Evolutionary conservation across 30 jellyfish, hydroid and myxozoan species (phyloP), one percentile per base, ranked within the genome.

Genomic region (Mastigias papua): DNA sequence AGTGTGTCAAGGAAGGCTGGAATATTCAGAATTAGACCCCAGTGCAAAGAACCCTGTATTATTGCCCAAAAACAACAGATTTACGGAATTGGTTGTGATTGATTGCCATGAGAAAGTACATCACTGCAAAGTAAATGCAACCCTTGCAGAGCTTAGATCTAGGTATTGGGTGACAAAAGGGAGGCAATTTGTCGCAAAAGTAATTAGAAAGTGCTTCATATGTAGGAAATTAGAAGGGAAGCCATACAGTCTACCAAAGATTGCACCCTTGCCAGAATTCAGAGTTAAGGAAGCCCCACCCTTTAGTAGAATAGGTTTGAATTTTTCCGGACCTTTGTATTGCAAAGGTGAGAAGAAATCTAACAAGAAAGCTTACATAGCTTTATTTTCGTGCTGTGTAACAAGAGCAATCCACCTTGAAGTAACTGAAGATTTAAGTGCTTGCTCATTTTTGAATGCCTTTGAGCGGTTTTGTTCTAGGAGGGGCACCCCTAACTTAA

Each of bases 401-500:
- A 73, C 90, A 57, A 66, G 95, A 28, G 95, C 86, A 4, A 34
- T 86, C 1, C 90, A 86, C 62, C 70, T 86, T 17, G 94, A 85
- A 35, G 49, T 83, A 17, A 76, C 49, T 20, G 42, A 64, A n/a
- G 77, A 86, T 67, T 58, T 75, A n/a, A 31, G 65, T 57, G 69
- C 82, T 13, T 21, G 22, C n/a, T 29, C 88, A 9, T 83, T 83
- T 69, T 20, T 84, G 42, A 34, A 57, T 48, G 42, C 68, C 27
- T 51, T 70, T 16, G 28, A 42, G 37, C 86, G 90, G 28, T 74
- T 74, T 76, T 23, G 74, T 37, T 28, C 86, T 26, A 79, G 97
- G 48, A 67, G 84, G 29, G 92, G 92, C 50, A 80, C 82, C 11
- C 97, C 92, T 28, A 20, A 30, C 11, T 69, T 66, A 4, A 34